Evolutionary conservation across 2,113 vertebrate species (phyloP).

Genomic region (Stercorarius parasiticus): DNA sequence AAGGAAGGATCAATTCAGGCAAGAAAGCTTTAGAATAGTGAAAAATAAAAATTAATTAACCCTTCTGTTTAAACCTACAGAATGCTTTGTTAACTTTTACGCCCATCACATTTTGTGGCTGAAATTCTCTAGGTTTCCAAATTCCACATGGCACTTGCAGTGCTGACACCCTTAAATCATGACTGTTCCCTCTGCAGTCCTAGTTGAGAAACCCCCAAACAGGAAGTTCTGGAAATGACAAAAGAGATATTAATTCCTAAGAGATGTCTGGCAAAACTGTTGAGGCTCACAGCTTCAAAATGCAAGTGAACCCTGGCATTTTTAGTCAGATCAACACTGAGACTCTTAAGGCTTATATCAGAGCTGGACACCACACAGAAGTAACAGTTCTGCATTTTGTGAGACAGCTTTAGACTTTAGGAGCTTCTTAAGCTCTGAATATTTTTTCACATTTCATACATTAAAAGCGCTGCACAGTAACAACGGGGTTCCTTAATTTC

Average conservation of each 20-base stretch:
- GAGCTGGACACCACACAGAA: not conserved
- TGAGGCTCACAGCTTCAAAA: not conserved
- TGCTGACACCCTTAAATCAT: not conserved
- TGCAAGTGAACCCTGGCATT: not conserved
- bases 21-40: not conserved
- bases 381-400: not conserved
- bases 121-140: not conserved
- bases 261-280: not conserved
- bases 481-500: not conserved
- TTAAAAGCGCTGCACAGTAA: not conserved
- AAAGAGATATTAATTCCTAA: not conserved
- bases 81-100: not conserved
- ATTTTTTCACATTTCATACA: not conserved
- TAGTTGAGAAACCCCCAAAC: not conserved
- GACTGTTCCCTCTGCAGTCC: not conserved
- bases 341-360: not conserved
- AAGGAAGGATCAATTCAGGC: not conserved
- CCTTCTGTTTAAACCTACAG: not conserved
- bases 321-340: not conserved
- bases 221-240: not conserved
- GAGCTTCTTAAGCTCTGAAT: not conserved
- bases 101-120: not conserved
- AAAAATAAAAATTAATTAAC: not conserved
- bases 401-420: not conserved
- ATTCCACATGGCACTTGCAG: not conserved